Evolutionary conservation across 2,797 vertebrate genomes (phyloP).

Genomic region (Poeciliopsis presidionis): DNA sequence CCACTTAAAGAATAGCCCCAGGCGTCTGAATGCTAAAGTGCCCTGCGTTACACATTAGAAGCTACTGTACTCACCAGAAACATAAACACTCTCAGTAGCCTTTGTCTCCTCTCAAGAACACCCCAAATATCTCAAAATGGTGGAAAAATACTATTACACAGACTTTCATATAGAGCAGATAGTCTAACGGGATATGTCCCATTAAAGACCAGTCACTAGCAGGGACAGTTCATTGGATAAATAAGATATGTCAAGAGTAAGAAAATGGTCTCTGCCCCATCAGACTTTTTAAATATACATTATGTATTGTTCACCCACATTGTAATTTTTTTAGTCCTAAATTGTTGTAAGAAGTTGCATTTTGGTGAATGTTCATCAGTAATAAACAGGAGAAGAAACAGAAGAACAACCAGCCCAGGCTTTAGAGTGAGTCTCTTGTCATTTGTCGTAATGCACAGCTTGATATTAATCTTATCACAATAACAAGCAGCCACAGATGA

Average conservation of each 20-base stretch:
- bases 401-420: conserved; percentile 4
- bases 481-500: conserved; percentile 64
- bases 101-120: conserved; percentile 71
- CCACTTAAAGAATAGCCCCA: conserved; percentile 85
- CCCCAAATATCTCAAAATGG: conserved; percentile 64
- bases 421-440: conserved; percentile 47
- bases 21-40: conserved; percentile 77
- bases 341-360: neutral
- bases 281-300: conserved; percentile 4
- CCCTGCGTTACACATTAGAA: conserved; percentile 78
- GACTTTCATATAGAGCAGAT: conserved; percentile 53
- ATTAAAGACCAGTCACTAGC: conserved; percentile 53
- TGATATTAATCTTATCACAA: conserved; percentile 75
- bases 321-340: neutral
- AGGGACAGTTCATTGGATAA: conserved; percentile 25
- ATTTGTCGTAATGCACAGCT: conserved; percentile 72
- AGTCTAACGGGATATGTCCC: conserved; percentile 56
- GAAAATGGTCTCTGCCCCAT: conserved; percentile 18
- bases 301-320: neutral
- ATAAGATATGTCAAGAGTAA: neutral
- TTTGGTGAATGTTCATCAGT: neutral
- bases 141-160: conserved; percentile 40
- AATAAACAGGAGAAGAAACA: conserved; percentile 41
- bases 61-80: conserved; percentile 63
- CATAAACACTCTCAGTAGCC: conserved; percentile 76